Base-by-base conservation (phyloP, 2,113 vertebrate genomes). In the Saccopteryx leptura region DNA sequence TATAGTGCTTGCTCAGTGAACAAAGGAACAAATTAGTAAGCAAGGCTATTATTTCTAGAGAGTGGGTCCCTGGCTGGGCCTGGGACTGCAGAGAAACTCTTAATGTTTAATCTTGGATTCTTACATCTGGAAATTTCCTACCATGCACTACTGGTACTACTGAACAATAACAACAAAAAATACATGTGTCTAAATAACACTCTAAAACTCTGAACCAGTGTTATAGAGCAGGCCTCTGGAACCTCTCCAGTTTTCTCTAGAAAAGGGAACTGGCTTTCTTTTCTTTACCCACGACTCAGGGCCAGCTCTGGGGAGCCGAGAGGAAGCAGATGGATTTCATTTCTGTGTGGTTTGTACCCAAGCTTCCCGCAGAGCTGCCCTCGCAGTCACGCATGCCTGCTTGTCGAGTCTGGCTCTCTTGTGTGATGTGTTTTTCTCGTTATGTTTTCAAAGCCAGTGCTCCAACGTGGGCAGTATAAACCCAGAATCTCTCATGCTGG, bases 251-350 rank as follows among this genome's bases (percentile, higher is more conserved):
- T 86, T 24, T 84, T 80, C 54, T 69, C 28, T 28, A 56, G 60
- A 83, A 69, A 80, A 82, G 80, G 75, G 80, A 83, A 54, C 79
- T 68, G 31, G 50, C 80, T 63, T 61, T 58, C 9, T 56, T 54
- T 81, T 52, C 17, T 50, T 15, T 83, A 48, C 60, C 60, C 26
- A 31, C 17, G 10, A 83, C 39, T 83, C 60, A 31, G 26, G 15
- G 80, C 80, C 80, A 65, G 39, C 39, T 48, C 80, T 50, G 61
- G 60, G 31, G 80, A 83, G 80, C 80, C 3, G 80, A 82, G 80
- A 63, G 80, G 80, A 83, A 83, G 61, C 80, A 83, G 80, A 50
- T 78, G 87, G 75, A 76, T 76, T 48, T 60, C 23, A 52, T 61
- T 50, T 21, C 76, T 52, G 68, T 63, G 46, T 39, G 63, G 58